Base-by-base conservation (phyloP, 2,888 invertebrate genomes). In the Volucella zonaria region DNA sequence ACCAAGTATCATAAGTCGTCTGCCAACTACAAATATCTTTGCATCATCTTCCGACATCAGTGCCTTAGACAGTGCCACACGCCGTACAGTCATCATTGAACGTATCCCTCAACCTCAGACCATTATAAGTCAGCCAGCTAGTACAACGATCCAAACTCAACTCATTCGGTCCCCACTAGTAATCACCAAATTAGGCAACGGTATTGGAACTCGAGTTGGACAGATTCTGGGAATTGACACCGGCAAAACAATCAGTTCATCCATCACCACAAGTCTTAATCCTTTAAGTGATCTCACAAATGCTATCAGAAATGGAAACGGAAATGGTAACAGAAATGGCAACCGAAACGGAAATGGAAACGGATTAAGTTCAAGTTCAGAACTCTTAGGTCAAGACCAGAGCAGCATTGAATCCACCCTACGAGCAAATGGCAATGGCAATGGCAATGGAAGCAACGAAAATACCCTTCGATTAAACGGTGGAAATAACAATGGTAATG, bases 131-230 rank as follows among this genome's bases (percentile, higher is more conserved):
- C 91, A 90, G 38, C 91, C 91, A 1, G 89, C 91, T 9, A 90
- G 90, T 62, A 90, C 91, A 42, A 88, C 91, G 0, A 89, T 91
- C 6, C 91, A 91, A 77, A 89, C 91, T 10, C 91, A 90, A 12
- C 88, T 91, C 1, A 89, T 91, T 9, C 89, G 90, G 38, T 89
- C 90, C 0, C 91, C 91, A 0, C 62, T 90, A n/a, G 74, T 91
- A 1, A 81, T 91, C 3, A 74, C 80, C 2, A 54, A 70, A 42
- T 59, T 78, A 6, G 67, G 71, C 38, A 87, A 79, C 15, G 79
- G 71, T 8, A 80, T 79, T 47, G 79, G 78, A 59, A 71, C 78
- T 2, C 64, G 82, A 10, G 86, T 77, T 0, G 78, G 78, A 8
- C 82, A 82, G 31, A 76, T 86, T 10, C 42, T 82, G 42, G 68